Evolutionary conservation across 1,140 invertebrate species (phyloP).

Genomic region (Paramacrobiotus metropolitanus): DNA sequence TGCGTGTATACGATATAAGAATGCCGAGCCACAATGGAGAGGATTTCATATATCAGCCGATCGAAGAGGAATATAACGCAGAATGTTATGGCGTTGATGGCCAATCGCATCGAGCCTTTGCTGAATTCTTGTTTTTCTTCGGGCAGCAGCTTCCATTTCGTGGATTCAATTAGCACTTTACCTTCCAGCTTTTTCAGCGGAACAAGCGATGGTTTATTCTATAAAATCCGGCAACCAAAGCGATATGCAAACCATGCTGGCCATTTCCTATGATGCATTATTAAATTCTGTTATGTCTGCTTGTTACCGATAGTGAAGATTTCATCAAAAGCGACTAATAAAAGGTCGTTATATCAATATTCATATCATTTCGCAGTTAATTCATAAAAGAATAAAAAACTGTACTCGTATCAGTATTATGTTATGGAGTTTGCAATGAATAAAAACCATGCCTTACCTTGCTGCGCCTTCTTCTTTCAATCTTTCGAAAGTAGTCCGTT

Average conservation of each 20-base stretch:
- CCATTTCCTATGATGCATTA: too few species aligned
- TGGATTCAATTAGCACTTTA: slow-evolving; percentile 11
- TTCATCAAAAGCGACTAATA: too few species aligned
- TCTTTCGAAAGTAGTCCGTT: background rate
- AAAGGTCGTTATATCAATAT: too few species aligned
- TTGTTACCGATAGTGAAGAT: too few species aligned
- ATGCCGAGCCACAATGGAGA: slow-evolving; percentile 16
- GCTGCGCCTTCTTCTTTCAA: background rate
- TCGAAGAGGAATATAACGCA: slow-evolving; percentile 16
- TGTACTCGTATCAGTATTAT: too few species aligned
- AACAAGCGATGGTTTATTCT: slow-evolving; percentile 15
- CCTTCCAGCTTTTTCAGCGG: slow-evolving; percentile 19
- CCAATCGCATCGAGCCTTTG: slow-evolving; percentile 13
- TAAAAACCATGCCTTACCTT: too few species aligned
- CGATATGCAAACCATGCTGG: too few species aligned
- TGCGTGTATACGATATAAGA: slow-evolving; percentile 18
- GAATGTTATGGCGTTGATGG: slow-evolving; percentile 13
- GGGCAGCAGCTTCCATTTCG: slow-evolving; percentile 12
- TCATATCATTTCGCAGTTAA: too few species aligned
- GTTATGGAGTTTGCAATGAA: too few species aligned
- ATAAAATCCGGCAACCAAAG: too few species aligned
- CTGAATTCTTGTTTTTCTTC: slow-evolving; percentile 14
- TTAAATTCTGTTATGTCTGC: too few species aligned
- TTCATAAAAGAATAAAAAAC: too few species aligned
- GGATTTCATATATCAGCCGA: slow-evolving; percentile 13